phyloP scores from a whole-genome alignment of 2,888 invertebrate genomes.

The Teleogryllus oceanicus region DNA sequence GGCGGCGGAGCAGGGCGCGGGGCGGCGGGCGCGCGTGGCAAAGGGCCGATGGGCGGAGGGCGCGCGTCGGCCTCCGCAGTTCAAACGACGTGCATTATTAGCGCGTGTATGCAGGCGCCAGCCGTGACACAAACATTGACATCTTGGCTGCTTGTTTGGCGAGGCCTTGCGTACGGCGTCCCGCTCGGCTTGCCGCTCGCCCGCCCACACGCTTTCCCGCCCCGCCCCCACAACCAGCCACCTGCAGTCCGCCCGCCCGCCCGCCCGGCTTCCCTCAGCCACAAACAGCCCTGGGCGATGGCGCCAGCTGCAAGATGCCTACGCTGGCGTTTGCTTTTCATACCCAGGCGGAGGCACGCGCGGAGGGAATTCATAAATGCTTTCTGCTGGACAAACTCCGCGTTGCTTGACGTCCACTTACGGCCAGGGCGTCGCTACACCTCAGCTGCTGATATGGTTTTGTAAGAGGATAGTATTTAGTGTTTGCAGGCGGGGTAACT shows the following conservation, averaged over 20 bases:
- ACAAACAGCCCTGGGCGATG: too few species aligned
- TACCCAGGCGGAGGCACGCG: too few species aligned
- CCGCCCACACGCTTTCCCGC: neutral
- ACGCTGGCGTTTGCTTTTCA: too few species aligned
- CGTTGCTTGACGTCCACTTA: too few species aligned
- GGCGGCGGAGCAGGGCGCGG: neutral
- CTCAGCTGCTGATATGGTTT: too few species aligned
- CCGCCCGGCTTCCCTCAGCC: neutral
- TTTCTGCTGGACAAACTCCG: too few species aligned
- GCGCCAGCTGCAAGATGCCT: too few species aligned
- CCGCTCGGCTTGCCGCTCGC: neutral
- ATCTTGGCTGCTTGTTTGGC: neutral
- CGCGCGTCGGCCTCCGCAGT: neutral
- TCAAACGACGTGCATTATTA: conserved; percentile 9
- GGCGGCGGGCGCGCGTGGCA: neutral
- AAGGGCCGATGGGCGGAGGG: neutral
- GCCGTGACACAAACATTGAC: conserved; percentile 10
- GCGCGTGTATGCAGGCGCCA: neutral
- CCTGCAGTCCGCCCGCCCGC: neutral
- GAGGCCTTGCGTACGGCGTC: neutral
- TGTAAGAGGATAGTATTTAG: too few species aligned
- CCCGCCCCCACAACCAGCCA: neutral
- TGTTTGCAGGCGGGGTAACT: too few species aligned
- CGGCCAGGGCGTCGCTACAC: too few species aligned
- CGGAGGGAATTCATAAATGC: too few species aligned